Conservation (phyloP, 1,140 invertebrate species). For the Frieseomelitta varia region DNA sequence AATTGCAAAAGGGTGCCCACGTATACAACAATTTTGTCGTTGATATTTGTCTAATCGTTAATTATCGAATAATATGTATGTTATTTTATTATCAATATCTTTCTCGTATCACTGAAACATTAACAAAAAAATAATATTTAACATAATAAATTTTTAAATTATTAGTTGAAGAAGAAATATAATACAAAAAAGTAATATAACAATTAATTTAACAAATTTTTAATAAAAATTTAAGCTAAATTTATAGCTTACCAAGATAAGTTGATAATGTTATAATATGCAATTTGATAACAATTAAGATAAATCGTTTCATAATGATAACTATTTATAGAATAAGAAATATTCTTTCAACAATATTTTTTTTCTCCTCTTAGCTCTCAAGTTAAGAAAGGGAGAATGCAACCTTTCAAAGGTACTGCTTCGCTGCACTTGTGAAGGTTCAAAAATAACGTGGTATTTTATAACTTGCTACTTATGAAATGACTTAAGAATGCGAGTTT, state of each 20-base stretch:
- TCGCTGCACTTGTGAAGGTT: conserved; percentile 19
- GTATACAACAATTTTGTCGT: conserved; percentile 3
- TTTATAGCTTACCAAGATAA: not conserved
- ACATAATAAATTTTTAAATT: not conserved
- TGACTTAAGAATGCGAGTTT: conserved; percentile 5
- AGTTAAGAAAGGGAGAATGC: conserved; percentile 19
- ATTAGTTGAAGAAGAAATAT: not conserved
- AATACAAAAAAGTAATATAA: not conserved
- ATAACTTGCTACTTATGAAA: conserved; percentile 20
- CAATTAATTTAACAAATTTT: too few species aligned
- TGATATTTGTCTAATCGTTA: not conserved
- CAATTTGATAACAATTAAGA: not conserved
- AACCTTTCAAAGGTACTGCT: conserved; percentile 36
- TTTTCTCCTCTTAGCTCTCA: not conserved
- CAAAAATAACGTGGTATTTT: conserved; percentile 39
- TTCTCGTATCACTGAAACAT: not conserved
- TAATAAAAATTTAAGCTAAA: too few species aligned
- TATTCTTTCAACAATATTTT: conserved; percentile 6
- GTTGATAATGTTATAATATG: not conserved
- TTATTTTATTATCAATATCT: not conserved
- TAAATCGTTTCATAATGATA: not conserved
- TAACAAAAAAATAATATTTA: not conserved
- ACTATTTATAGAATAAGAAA: not conserved
- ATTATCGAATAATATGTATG: not conserved
- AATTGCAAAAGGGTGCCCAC: conserved; percentile 9